Conservation (phyloP, 2,113 vertebrate species). For the Danio rerio region DNA sequence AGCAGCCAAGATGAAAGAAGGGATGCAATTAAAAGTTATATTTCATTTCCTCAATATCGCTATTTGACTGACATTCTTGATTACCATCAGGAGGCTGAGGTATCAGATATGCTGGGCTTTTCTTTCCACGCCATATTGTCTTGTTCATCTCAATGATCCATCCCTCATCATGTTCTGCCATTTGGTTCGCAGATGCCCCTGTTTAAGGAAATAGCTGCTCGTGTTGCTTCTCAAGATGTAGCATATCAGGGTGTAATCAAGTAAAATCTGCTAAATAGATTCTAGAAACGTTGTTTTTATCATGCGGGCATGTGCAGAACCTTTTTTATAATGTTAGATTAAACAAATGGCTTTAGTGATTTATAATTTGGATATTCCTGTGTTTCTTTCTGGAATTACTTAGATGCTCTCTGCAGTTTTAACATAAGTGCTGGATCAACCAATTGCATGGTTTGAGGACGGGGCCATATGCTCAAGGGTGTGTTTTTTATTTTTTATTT, state of each 20-base stretch:
- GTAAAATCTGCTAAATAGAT: neutral
- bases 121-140: constrained; percentile 42
- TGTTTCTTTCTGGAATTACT: neutral
- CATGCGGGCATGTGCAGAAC: neutral
- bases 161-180: constrained; percentile 53
- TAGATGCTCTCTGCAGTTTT: neutral
- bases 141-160: constrained; percentile 42
- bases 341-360: neutral
- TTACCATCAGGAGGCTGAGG: constrained; percentile 37
- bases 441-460: neutral
- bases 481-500: neutral
- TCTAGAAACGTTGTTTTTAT: neutral
- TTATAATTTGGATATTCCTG: neutral
- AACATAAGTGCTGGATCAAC: neutral
- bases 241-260: constrained; percentile 17
- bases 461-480: neutral
- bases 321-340: neutral
- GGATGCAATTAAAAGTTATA: constrained; percentile 45
- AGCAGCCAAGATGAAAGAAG: constrained; percentile 42
- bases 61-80: constrained; percentile 51
- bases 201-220: constrained; percentile 44
- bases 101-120: constrained; percentile 30
- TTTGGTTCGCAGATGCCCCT: constrained; percentile 60
- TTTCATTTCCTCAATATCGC: constrained; percentile 32
- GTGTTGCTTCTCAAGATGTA: constrained; percentile 27